These are phyloP conservation scores for Furcifer pardalis DNA, from an alignment of 2,797 vertebrate genomes.

Conservation along the genomic window DNA sequence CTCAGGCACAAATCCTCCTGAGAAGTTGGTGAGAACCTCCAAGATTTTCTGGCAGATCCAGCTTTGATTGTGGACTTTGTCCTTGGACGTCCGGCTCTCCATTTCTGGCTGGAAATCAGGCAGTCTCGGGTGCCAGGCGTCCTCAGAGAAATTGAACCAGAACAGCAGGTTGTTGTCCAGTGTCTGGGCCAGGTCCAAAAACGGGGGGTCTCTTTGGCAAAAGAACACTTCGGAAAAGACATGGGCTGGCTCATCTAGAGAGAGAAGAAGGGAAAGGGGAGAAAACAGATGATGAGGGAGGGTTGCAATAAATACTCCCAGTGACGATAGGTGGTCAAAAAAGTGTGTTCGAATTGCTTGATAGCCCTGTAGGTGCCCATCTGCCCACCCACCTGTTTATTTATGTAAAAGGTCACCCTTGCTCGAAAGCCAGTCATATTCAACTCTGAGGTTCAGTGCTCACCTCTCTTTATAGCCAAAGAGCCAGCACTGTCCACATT, in stretches of 20 bases:
- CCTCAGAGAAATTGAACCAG: constrained; percentile 58
- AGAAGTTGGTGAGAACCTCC: fast-evolving
- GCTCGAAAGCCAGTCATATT: too few species aligned
- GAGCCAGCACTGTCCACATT: too few species aligned
- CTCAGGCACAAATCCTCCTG: constrained; percentile 48
- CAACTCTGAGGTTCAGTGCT: too few species aligned
- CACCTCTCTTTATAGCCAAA: too few species aligned
- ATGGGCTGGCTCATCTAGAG: constrained; percentile 77
- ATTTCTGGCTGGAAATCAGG: constrained; percentile 59
- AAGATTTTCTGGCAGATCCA: fast-evolving
- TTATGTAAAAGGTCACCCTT: too few species aligned
- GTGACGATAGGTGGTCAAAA: too few species aligned
- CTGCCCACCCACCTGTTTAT: too few species aligned
- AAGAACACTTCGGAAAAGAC: constrained; percentile 40
- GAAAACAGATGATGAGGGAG: too few species aligned
- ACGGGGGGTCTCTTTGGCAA: constrained; percentile 54
- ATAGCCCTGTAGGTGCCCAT: too few species aligned
- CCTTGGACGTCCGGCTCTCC: background rate
- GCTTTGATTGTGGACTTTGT: constrained; percentile 28
- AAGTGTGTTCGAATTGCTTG: too few species aligned
- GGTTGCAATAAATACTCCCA: background rate
- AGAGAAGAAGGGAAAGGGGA: background rate
- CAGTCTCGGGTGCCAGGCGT: constrained; percentile 50
- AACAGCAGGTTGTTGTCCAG: constrained; percentile 65
- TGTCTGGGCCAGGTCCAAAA: constrained; percentile 39